Evolutionary conservation across 2,888 invertebrate genomes (phyloP), one percentile per base, ranked within the genome.

Genomic region (Cabera pusaria): DNA sequence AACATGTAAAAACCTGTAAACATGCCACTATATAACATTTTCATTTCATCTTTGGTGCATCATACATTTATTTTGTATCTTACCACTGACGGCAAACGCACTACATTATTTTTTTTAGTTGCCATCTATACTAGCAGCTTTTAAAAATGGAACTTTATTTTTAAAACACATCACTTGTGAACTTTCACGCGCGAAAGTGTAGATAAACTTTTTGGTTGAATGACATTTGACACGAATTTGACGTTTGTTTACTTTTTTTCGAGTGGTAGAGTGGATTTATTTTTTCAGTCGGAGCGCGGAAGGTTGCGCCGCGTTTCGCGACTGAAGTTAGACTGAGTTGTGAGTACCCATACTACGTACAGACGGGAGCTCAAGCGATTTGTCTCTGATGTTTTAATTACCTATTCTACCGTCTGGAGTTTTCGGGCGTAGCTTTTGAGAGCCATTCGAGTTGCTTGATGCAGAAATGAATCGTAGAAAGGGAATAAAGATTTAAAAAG

Each of bases 51-150:
- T 58, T 58, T 48, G 53, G 72, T 73, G 76, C 74, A 74, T 70
- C 31, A 42, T 64, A 66, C 49, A 69, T 67, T 63, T 55, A 62
- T 64, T 59, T 63, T 57, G 58, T 56, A 62, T 44, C 86, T 86
- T 86, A 86, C 86, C 86, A 86, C 86, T 59, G 86, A 86, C 60
- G 86, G 86, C 83, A 86, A 87, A 61, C 85, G 84, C 54, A 83
- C 76, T 71, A 86, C 72, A 72, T 77, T 82, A 77, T 76, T 84
- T 79, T 80, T 85, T 85, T 84, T 86, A 60, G 71, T 76, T 70
- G 85, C 76, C 80, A 79, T 78, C 56, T 64, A 63, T 12, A 49
- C 51, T 49, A 56, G 56, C 59, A 53, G 54, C 56, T 52, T 24
- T 25, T 1, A 44, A 40, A 38, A 41, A 50, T 18, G 16, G 17